phyloP scores from a whole-genome alignment of 2,797 vertebrate species.

The Pseudochirops cupreus region DNA sequence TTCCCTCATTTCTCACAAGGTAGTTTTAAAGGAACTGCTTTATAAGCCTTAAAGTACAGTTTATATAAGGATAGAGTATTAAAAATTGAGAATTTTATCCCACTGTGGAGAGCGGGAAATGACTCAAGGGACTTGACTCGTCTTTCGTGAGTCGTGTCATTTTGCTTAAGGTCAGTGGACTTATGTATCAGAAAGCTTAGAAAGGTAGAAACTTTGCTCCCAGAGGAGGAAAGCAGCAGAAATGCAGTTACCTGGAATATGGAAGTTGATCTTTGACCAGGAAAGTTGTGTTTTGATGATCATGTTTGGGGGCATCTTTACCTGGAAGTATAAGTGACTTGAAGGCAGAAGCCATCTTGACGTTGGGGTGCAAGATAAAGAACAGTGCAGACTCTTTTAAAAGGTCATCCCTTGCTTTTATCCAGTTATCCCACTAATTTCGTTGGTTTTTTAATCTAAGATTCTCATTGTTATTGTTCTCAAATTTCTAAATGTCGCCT shows the following conservation, averaged over 20 bases:
- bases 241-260: not conserved
- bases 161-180: too few species aligned
- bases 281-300: not conserved
- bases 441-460: not conserved
- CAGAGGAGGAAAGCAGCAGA: not conserved
- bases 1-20: not conserved
- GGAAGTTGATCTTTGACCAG: not conserved
- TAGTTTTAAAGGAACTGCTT: not conserved
- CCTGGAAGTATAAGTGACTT: not conserved
- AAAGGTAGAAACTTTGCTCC: not conserved
- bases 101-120: not conserved
- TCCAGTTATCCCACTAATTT: not conserved
- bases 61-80: not conserved
- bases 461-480: not conserved
- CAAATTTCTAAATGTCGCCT: slow-evolving; percentile 1
- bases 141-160: not conserved
- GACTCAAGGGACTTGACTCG: not conserved
- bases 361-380: not conserved
- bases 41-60: slow-evolving; percentile 37
- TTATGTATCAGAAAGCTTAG: not conserved
- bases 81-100: not conserved
- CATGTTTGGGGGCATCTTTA: not conserved
- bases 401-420: not conserved
- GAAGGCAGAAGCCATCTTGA: not conserved
- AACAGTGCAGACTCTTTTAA: not conserved